phyloP scores from a whole-genome alignment of 2,888 invertebrate species.

The Sarcophaga rosellei region DNA sequence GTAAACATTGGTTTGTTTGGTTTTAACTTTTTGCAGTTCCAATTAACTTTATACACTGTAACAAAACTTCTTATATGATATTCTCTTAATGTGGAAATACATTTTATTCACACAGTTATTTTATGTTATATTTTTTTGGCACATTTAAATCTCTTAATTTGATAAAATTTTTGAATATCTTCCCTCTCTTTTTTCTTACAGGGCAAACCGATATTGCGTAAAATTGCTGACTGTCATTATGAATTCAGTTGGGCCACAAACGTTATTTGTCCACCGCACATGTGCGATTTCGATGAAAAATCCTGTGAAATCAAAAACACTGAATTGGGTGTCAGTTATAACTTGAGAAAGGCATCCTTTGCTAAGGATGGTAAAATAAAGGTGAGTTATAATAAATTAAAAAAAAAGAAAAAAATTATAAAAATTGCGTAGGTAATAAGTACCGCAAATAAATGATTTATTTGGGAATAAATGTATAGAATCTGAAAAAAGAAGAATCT shows the following conservation, averaged over 20 bases:
- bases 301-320: constrained; percentile 79
- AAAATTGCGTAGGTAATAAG: neutral
- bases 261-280: constrained; percentile 79
- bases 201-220: constrained; percentile 79
- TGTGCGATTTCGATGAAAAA: constrained; percentile 75
- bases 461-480: too few species aligned
- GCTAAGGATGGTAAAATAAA: constrained; percentile 76
- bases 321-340: constrained; percentile 75
- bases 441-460: too few species aligned
- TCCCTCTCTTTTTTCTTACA: constrained; percentile 63
- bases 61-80: too few species aligned
- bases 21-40: too few species aligned
- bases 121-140: neutral
- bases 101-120: too few species aligned
- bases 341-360: constrained; percentile 77
- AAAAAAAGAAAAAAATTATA: constrained; percentile 69
- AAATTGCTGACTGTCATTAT: constrained; percentile 79
- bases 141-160: constrained; percentile 32
- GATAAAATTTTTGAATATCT: constrained; percentile 27
- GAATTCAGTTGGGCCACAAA: constrained; percentile 80
- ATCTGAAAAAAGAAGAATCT: too few species aligned
- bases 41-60: too few species aligned
- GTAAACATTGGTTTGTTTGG: too few species aligned
- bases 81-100: too few species aligned
- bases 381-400: constrained; percentile 71